These are phyloP conservation scores for Boleophthalmus pectinirostris DNA, from an alignment of 2,113 vertebrate species.

Conservation along the genomic window DNA sequence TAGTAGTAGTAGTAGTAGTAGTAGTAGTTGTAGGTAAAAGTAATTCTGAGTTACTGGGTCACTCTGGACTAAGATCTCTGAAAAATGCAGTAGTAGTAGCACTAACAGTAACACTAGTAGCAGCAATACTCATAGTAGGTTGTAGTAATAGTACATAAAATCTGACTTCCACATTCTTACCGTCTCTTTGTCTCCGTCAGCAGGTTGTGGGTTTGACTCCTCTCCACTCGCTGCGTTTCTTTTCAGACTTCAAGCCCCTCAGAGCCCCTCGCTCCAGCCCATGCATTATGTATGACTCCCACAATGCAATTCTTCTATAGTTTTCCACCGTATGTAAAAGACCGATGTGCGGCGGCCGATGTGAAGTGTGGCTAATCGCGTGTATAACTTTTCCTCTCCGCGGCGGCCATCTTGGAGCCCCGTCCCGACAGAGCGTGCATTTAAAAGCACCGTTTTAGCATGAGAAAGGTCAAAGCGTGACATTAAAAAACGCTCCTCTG, in stretches of 20 bases:
- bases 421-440: constrained; percentile 2
- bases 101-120: no score
- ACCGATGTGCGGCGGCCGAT: background rate
- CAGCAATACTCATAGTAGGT: no score
- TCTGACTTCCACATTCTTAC: no score
- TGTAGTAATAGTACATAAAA: no score
- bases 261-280: background rate
- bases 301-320: background rate
- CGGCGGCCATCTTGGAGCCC: background rate
- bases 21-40: no score
- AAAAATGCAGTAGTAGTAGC: no score
- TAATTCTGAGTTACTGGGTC: no score
- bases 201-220: background rate
- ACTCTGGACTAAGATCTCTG: no score
- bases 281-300: background rate
- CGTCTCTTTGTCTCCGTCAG: background rate
- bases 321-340: background rate
- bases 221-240: background rate
- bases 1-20: no score
- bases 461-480: background rate
- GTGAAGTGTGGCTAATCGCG: background rate
- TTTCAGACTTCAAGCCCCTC: background rate
- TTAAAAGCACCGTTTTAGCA: constrained; percentile 2
- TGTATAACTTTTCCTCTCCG: background rate
- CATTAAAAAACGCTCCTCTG: background rate